These are phyloP conservation scores for Spisula solida DNA, from an alignment of 2,888 invertebrate species.

Conservation along the genomic window DNA sequence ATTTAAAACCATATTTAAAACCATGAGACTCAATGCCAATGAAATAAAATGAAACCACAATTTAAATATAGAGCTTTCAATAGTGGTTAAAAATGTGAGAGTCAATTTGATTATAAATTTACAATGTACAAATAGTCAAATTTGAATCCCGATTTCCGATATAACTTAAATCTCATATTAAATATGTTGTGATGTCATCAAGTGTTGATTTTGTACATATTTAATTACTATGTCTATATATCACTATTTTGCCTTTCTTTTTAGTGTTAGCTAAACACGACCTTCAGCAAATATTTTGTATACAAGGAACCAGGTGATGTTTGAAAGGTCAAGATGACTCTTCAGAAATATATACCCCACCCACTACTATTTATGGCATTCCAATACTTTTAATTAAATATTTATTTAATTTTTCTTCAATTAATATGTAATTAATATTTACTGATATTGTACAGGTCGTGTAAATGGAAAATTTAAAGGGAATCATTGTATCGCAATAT, in stretches of 20 bases:
- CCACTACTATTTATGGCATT: neutral
- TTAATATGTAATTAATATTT: neutral
- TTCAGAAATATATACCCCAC: neutral
- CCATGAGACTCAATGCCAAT: too few species aligned
- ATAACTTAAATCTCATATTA: neutral
- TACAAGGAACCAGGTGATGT: neutral
- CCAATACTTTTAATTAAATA: neutral
- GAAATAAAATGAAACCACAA: too few species aligned
- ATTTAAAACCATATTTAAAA: too few species aligned
- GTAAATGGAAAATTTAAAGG: too few species aligned
- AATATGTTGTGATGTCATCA: neutral
- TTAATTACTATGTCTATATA: neutral
- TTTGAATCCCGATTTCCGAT: too few species aligned
- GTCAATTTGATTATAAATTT: too few species aligned
- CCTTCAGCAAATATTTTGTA: neutral
- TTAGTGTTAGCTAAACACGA: neutral
- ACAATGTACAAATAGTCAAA: too few species aligned
- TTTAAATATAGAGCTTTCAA: too few species aligned
- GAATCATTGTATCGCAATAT: too few species aligned
- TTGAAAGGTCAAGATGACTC: slow-evolving; percentile 5
- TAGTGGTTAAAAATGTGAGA: too few species aligned
- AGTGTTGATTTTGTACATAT: neutral
- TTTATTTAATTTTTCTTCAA: neutral
- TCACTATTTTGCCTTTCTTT: neutral
- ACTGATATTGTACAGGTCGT: neutral